A percentile compares a stretch with the other conserved stretches of the same genome.
These are phyloP conservation scores for Tetranychus cinnabarinus DNA, from an alignment of 1,140 invertebrate species.

Conservation along the genomic window DNA sequence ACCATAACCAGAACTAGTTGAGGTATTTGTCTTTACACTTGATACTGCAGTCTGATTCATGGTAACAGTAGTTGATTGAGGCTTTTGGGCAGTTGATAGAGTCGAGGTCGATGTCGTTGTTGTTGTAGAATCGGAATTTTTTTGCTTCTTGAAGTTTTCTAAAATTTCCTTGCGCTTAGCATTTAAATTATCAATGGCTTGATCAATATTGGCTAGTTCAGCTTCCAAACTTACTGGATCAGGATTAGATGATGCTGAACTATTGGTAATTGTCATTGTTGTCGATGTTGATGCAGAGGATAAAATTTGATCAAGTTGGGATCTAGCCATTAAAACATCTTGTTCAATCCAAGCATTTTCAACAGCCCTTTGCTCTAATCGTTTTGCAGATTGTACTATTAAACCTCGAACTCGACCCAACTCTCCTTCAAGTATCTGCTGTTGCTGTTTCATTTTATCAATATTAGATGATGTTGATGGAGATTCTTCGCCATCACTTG, in stretches of 20 bases:
- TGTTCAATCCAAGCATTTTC: conserved; percentile 67
- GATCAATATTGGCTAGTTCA: conserved; percentile 54
- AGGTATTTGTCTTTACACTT: background rate
- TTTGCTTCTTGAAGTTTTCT: background rate
- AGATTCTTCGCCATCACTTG: background rate
- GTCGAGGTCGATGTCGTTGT: background rate
- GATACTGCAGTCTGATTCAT: conserved; percentile 16
- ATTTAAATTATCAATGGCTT: conserved; percentile 54
- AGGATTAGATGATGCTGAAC: background rate
- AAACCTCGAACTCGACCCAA: conserved; percentile 52
- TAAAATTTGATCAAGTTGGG: conserved; percentile 48
- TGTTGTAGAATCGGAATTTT: too few relatives aligned
- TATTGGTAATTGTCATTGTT: too few relatives aligned
- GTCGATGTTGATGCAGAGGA: conserved; percentile 11
- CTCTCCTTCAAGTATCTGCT: conserved; percentile 49
- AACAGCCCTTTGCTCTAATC: conserved; percentile 66
- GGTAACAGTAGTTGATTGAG: conserved; percentile 4
- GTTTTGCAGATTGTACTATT: conserved; percentile 68
- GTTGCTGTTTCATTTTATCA: conserved; percentile 41
- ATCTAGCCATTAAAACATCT: conserved; percentile 52
- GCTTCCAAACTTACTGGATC: conserved; percentile 33
- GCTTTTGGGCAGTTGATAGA: background rate
- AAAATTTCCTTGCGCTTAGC: conserved; percentile 42
- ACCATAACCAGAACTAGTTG: conserved; percentile 2
- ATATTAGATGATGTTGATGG: conserved; percentile 29